These are phyloP conservation scores for Urosaurus nigricauda DNA, from an alignment of 2,797 vertebrate species.

Conservation along the genomic window DNA sequence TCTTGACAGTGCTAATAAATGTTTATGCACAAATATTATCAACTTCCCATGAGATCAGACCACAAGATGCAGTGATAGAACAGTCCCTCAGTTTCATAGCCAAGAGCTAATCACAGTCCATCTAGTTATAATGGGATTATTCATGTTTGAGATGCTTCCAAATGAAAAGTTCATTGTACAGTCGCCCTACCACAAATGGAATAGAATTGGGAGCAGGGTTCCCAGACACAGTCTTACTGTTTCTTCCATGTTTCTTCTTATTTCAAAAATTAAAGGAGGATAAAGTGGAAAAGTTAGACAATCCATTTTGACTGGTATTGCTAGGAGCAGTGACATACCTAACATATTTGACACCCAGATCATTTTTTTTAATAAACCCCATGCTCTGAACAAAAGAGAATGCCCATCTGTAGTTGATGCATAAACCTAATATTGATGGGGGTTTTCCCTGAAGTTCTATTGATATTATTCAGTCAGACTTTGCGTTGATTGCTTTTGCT, in stretches of 20 bases:
- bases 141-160: not conserved
- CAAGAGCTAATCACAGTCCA: not conserved
- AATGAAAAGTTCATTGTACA: not conserved
- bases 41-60: not conserved
- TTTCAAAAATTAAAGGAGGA: not conserved
- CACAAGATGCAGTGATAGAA: not conserved
- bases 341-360: no score
- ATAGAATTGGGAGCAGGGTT: not conserved
- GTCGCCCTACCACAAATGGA: not conserved
- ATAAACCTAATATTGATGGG: no score
- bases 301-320: not conserved
- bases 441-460: no score
- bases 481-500: no score
- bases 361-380: no score
- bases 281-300: not conserved
- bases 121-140: not conserved
- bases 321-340: not conserved
- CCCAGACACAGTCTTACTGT: not conserved
- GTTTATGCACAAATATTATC: not conserved
- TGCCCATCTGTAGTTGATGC: no score
- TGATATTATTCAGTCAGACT: no score
- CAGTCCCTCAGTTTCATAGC: not conserved
- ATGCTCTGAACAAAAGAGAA: no score
- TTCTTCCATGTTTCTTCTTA: not conserved
- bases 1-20: constrained; percentile 4